Conservation (phyloP, 2,797 vertebrate genomes). For the Silurus aristotelis region DNA sequence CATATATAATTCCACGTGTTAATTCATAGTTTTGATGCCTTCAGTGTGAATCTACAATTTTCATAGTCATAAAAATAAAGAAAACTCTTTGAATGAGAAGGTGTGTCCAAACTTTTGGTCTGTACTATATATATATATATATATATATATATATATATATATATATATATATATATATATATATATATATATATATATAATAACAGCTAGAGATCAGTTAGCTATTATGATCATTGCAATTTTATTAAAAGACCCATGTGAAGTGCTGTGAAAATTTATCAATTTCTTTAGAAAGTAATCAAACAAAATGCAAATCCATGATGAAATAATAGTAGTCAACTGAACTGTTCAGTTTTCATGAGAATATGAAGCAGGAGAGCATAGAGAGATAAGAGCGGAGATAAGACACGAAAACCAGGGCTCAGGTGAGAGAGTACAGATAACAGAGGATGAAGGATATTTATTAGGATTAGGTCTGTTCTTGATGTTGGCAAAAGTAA, state of each 20-base stretch:
- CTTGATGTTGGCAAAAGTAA: constrained; percentile 17
- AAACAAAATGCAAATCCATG: not conserved
- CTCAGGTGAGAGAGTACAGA: constrained; percentile 16
- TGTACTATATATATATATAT: too few relatives aligned
- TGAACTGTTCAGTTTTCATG: constrained; percentile 1
- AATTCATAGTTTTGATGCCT: too few relatives aligned
- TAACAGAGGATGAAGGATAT: constrained; percentile 26
- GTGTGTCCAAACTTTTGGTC: too few relatives aligned
- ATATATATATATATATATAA: not conserved
- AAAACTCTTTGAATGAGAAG: too few relatives aligned
- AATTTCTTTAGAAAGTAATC: not conserved
- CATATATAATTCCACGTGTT: too few relatives aligned
- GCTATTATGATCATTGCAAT: not conserved
- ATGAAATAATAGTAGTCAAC: constrained; percentile 7
- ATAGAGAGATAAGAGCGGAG: constrained; percentile 3
- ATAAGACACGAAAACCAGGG: not conserved
- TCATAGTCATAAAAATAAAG: too few relatives aligned
- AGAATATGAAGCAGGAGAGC: constrained; percentile 9
- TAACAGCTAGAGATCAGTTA: not conserved
- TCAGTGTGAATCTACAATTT: too few relatives aligned
- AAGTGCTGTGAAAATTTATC: not conserved
- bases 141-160: too few relatives aligned
- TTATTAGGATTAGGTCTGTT: constrained; percentile 29
- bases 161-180: too few relatives aligned
- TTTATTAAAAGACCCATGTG: not conserved